These are phyloP conservation scores for Vultur gryphus DNA, from an alignment of 2,797 vertebrate genomes.

Conservation along the genomic window DNA sequence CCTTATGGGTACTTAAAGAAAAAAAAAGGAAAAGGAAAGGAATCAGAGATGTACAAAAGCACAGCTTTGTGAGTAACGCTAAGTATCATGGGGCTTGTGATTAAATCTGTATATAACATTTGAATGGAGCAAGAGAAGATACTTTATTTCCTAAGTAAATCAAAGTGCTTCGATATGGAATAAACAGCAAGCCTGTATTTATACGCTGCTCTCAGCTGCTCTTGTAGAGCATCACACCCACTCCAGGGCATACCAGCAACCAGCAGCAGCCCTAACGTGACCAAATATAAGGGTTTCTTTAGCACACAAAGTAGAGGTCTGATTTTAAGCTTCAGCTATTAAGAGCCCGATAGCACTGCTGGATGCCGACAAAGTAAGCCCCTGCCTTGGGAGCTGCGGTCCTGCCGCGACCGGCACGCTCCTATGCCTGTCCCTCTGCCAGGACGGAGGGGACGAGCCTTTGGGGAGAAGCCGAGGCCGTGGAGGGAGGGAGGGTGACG, in stretches of 20 bases:
- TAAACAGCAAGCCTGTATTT: background rate
- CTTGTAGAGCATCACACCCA: background rate
- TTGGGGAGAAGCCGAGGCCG: rapidly evolving
- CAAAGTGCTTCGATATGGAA: background rate
- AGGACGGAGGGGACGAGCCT: background rate
- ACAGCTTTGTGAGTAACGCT: background rate
- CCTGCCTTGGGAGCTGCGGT: background rate
- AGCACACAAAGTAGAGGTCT: background rate
- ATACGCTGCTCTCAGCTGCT: background rate
- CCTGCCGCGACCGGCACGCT: rapidly evolving
- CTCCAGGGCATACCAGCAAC: background rate
- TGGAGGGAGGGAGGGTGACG: background rate
- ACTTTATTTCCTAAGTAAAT: conserved; percentile 47
- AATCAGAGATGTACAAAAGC: background rate
- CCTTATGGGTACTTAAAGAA: background rate
- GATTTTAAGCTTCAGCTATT: background rate
- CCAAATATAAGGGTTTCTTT: background rate
- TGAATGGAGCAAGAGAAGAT: conserved; percentile 21
- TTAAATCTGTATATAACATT: conserved; percentile 54
- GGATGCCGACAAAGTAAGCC: background rate
- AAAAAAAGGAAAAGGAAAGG: background rate
- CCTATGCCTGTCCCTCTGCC: background rate
- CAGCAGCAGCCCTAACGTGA: background rate
- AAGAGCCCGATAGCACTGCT: background rate
- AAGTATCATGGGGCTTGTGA: background rate